These are phyloP conservation scores for Limnothrissa miodon DNA, from an alignment of 2,113 vertebrate species.

Conservation along the genomic window DNA sequence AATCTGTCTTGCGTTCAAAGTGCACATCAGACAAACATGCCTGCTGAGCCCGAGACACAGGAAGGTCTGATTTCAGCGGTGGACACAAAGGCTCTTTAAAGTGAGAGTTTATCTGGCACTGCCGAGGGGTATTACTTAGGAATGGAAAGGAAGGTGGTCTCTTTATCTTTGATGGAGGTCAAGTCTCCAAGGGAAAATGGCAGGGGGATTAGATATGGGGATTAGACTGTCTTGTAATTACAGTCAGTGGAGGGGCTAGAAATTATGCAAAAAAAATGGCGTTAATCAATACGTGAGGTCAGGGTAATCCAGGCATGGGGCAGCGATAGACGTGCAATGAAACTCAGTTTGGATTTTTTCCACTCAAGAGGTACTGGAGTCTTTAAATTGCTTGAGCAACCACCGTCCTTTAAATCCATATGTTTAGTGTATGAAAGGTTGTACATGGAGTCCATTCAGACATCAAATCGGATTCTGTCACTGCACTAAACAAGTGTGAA, in stretches of 20 bases:
- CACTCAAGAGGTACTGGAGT: conserved; percentile 39
- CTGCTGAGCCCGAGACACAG: conserved; percentile 30
- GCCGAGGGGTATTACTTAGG: conserved; percentile 41
- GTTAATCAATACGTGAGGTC: conserved; percentile 66
- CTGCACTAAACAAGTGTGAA: not conserved
- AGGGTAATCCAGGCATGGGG: conserved; percentile 55
- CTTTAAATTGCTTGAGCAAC: conserved; percentile 38
- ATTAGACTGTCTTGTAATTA: conserved; percentile 70
- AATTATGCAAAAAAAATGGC: conserved; percentile 55
- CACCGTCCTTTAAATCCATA: not conserved
- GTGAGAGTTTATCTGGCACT: conserved; percentile 56
- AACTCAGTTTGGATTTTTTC: conserved; percentile 53
- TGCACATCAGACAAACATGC: conserved; percentile 29
- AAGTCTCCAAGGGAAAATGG: conserved; percentile 58
- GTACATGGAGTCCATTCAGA: not conserved
- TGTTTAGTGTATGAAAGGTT: not conserved
- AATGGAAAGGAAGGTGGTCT: conserved; percentile 55
- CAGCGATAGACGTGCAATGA: conserved; percentile 51
- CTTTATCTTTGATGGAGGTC: conserved; percentile 70
- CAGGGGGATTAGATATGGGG: conserved; percentile 60
- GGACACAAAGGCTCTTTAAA: conserved; percentile 42
- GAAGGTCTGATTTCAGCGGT: conserved; percentile 37
- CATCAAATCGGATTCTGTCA: not conserved
- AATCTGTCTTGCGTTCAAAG: not conserved
- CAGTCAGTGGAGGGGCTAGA: conserved; percentile 41